These are phyloP conservation scores for Aphrophora alni DNA, from an alignment of 2,888 invertebrate species.

Conservation along the genomic window DNA sequence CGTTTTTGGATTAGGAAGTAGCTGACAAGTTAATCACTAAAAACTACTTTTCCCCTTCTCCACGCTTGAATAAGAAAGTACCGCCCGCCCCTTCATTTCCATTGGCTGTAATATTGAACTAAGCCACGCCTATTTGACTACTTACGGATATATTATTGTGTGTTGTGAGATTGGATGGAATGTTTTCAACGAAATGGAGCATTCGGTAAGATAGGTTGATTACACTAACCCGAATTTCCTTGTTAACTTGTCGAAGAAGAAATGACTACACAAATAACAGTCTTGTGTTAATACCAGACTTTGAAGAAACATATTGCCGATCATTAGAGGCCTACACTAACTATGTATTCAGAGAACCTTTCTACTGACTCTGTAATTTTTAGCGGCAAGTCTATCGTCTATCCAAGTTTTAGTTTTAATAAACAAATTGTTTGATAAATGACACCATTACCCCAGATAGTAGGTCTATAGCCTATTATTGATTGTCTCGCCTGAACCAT, in stretches of 20 bases:
- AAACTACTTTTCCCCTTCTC: not conserved
- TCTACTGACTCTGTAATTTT: too few relatives aligned
- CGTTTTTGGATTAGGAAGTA: not conserved
- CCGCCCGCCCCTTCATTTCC: not conserved
- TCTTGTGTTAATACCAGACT: not conserved
- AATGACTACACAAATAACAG: not conserved
- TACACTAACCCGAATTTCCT: not conserved
- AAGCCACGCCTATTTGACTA: not conserved
- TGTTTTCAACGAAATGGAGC: slow-evolving; percentile 9
- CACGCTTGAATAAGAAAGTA: not conserved
- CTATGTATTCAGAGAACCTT: too few relatives aligned
- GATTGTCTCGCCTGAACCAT: too few relatives aligned
- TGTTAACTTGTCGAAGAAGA: not conserved
- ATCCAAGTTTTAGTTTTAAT: too few relatives aligned
- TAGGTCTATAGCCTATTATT: too few relatives aligned
- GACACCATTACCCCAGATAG: too few relatives aligned
- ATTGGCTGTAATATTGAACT: not conserved
- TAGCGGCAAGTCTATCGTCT: too few relatives aligned
- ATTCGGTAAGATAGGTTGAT: not conserved
- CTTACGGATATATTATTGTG: not conserved
- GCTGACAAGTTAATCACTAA: not conserved
- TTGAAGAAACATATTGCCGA: not conserved
- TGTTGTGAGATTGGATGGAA: not conserved
- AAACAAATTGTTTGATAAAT: too few relatives aligned
- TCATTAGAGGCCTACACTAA: too few relatives aligned